phyloP scores from a whole-genome alignment of 2,888 invertebrate species.

The Nomada fabriciana region DNA sequence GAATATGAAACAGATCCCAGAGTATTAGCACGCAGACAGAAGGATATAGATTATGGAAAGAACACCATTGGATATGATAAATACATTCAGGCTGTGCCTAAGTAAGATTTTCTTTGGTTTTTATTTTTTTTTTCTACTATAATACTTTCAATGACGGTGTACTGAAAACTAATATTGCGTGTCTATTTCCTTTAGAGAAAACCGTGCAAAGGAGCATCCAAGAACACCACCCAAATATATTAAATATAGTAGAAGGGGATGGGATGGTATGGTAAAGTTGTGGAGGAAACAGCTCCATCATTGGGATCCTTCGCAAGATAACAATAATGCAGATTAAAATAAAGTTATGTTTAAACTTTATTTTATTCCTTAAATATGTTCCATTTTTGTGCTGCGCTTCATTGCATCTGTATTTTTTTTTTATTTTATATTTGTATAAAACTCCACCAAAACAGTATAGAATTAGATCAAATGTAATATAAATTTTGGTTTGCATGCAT shows the following conservation, averaged over 20 bases:
- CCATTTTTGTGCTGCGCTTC: neutral
- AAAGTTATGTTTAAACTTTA: constrained; percentile 32
- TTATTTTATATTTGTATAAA: constrained; percentile 52
- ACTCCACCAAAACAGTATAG: constrained; percentile 1
- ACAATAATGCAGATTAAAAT: constrained; percentile 41
- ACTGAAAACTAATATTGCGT: constrained; percentile 8
- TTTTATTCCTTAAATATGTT: constrained; percentile 28
- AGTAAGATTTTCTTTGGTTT: constrained; percentile 85
- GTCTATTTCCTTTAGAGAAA: constrained; percentile 83
- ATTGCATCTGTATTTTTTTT: constrained; percentile 12
- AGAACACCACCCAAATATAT: constrained; percentile 94
- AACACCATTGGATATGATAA: constrained; percentile 94
- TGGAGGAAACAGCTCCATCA: constrained; percentile 95
- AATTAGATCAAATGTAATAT: constrained; percentile 32
- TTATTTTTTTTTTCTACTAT: neutral
- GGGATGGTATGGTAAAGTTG: constrained; percentile 94
- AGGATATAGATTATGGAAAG: constrained; percentile 98
- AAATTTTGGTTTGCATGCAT: constrained; percentile 24
- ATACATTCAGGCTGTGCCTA: constrained; percentile 89
- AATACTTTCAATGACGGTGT: neutral
- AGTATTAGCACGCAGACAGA: constrained; percentile 92
- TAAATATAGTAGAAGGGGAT: constrained; percentile 96
- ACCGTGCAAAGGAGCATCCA: constrained; percentile 91
- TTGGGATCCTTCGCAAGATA: constrained; percentile 88
- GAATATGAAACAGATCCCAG: constrained; percentile 90